These are phyloP conservation scores for Phymastichus coffea DNA, from an alignment of 1,140 invertebrate species.

Conservation along the genomic window DNA sequence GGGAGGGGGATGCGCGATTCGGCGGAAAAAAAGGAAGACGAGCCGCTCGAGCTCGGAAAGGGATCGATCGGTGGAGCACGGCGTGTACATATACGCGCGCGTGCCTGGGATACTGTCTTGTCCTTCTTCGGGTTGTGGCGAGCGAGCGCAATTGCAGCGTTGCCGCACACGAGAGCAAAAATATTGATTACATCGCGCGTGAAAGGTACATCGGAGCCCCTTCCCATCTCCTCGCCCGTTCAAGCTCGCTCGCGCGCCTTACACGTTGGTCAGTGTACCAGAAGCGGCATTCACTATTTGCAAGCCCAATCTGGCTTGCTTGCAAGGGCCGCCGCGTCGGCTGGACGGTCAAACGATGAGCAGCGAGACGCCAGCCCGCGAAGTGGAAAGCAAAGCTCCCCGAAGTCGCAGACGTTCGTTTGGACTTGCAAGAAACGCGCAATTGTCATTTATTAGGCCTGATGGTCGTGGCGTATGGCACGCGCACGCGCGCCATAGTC, in stretches of 20 bases:
- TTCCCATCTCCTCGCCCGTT: neutral
- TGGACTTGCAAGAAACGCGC: neutral
- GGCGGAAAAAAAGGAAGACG: constrained; percentile 27
- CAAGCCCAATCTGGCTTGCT: too few species aligned
- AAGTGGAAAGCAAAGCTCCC: neutral
- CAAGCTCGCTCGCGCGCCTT: neutral
- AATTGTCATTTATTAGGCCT: constrained; percentile 1
- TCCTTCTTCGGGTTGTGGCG: constrained; percentile 3
- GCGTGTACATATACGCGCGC: too few species aligned
- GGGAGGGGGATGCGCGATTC: too few species aligned
- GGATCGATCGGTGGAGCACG: constrained; percentile 7
- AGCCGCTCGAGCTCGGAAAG: constrained; percentile 4
- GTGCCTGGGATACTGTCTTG: constrained; percentile 16
- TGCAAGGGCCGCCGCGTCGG: constrained; percentile 2
- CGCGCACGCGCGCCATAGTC: too few species aligned
- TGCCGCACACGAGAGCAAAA: constrained; percentile 19
- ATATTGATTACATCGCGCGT: constrained; percentile 25
- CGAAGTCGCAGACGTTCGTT: constrained; percentile 14
- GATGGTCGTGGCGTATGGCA: too few species aligned
- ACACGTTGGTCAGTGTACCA: neutral
- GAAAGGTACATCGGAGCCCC: neutral
- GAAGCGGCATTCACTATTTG: constrained; percentile 14
- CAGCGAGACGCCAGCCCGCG: neutral
- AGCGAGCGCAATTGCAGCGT: constrained; percentile 8
- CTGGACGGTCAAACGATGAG: neutral